Percentiles rank a stretch among this genome's conserved stretches.
phyloP scores from a whole-genome alignment of 2,888 invertebrate genomes.

The Smittia sp. region DNA sequence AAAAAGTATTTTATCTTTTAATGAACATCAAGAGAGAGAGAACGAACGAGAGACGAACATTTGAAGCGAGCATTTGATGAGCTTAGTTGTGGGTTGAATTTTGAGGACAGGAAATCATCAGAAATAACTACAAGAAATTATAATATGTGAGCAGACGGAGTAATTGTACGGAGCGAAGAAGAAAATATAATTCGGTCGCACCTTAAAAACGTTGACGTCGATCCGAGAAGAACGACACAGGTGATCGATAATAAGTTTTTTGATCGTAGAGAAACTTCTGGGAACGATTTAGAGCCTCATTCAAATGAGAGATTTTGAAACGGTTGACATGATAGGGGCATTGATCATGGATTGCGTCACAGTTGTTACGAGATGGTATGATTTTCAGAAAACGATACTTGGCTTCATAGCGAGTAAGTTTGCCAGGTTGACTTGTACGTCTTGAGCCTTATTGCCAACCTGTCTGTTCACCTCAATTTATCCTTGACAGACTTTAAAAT shows the following conservation, averaged over 20 bases:
- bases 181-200: conserved; percentile 37
- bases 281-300: background rate
- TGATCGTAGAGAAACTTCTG: background rate
- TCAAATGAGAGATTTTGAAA: background rate
- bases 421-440: too few relatives aligned
- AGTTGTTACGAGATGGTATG: too few relatives aligned
- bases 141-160: conserved; percentile 31
- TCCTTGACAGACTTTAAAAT: too few relatives aligned
- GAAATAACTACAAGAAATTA: conserved; percentile 41
- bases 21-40: conserved; percentile 11
- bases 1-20: conserved; percentile 12
- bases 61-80: background rate
- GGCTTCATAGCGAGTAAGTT: too few relatives aligned
- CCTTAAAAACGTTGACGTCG: conserved; percentile 29
- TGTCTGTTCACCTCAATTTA: too few relatives aligned
- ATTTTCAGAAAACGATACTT: too few relatives aligned
- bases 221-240: background rate
- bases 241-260: conserved; percentile 17
- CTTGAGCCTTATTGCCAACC: too few relatives aligned
- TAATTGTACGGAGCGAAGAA: conserved; percentile 33
- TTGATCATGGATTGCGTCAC: too few relatives aligned
- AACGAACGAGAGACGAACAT: background rate
- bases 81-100: conserved; percentile 38
- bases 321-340: too few relatives aligned
- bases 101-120: conserved; percentile 41